Evolutionary conservation across 2,797 vertebrate genomes (phyloP), one percentile per base, ranked within the genome.

Genomic region (Pelobates cultripes): DNA sequence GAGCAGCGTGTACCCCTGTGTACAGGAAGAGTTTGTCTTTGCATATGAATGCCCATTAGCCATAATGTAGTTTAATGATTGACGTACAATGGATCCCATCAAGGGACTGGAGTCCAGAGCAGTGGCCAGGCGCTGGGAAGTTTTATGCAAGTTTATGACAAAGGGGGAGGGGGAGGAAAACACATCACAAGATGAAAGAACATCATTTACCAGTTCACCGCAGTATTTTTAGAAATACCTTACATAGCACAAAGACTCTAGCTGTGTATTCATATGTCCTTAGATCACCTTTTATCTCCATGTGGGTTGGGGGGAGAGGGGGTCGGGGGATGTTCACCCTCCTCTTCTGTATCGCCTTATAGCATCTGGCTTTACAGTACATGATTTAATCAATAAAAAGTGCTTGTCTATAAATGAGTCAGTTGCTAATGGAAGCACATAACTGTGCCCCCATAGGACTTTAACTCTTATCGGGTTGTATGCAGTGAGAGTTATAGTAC

Each of bases 221-320:
- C 76, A 74, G 81, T 83, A 83, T 83, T 78, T 78, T 78, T 83
- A 79, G 76, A 78, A 77, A 70, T 83, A 83, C 47, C 73, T 83
- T 79, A 70, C 76, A 83, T 83, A 83, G 81, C 67, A 75, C 63
- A 72, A 60, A 73, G 51, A 74, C 76, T 69, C 63, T 51, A 67
- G 57, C 74, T 83, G 70, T 75, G 51, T 10, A 15, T 14, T 10
- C 73, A 53, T 78, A 55, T 53, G 81, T 83, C 75, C 81, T 83
- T 83, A 83, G 61, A 53, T 75, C 74, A 73, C 81, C 81, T 67
- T 83, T 75, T 63, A 74, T 78, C 51, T 44, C 14, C 15, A 43
- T 40, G 17, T 51, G 43, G 44, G 55, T 42, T 9, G 43, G 43
- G 60, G 74, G 47, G 44, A 43, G 47, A 6, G 47, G 47, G 5